Evolutionary conservation across 2,888 invertebrate genomes (phyloP).

Genomic region (Sinhomidia bicolor): DNA sequence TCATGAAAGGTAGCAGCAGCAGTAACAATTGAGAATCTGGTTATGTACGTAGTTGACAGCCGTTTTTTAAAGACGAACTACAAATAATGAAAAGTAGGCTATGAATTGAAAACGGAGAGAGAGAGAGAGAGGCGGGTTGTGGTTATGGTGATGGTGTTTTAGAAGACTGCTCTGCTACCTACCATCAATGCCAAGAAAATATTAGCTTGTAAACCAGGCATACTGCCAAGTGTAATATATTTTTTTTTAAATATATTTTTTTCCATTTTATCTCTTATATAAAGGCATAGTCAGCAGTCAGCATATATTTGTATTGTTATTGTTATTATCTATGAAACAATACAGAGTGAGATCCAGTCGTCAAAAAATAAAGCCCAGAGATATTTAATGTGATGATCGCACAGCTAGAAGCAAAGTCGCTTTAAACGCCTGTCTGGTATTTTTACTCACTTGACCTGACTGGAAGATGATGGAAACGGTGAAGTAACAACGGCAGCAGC

Average conservation of each 20-base stretch:
- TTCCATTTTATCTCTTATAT: not conserved
- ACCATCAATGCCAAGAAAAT: not conserved
- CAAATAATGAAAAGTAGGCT: not conserved
- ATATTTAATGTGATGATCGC: constrained; percentile 62
- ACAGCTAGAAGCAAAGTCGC: constrained; percentile 67
- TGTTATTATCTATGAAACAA: not conserved
- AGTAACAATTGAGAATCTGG: constrained; percentile 14
- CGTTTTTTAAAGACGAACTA: constrained; percentile 39
- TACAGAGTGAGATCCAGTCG: not conserved
- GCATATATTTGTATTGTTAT: too few relatives aligned
- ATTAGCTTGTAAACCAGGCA: not conserved
- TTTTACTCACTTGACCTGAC: constrained; percentile 57
- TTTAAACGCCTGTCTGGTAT: constrained; percentile 71
- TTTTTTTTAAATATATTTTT: too few relatives aligned
- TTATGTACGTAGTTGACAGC: constrained; percentile 59
- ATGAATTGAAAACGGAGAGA: not conserved
- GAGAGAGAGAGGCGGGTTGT: constrained; percentile 39
- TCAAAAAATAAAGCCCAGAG: not conserved
- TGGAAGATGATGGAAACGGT: constrained; percentile 53
- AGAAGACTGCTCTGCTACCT: too few relatives aligned
- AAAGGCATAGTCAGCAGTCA: too few relatives aligned
- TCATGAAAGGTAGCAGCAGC: constrained; percentile 25
- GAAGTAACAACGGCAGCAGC: constrained; percentile 27
- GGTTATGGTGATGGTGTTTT: not conserved
- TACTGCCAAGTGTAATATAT: constrained; percentile 45